These are phyloP conservation scores for Naso thynnoides DNA, from an alignment of 2,797 vertebrate genomes.

Conservation along the genomic window DNA sequence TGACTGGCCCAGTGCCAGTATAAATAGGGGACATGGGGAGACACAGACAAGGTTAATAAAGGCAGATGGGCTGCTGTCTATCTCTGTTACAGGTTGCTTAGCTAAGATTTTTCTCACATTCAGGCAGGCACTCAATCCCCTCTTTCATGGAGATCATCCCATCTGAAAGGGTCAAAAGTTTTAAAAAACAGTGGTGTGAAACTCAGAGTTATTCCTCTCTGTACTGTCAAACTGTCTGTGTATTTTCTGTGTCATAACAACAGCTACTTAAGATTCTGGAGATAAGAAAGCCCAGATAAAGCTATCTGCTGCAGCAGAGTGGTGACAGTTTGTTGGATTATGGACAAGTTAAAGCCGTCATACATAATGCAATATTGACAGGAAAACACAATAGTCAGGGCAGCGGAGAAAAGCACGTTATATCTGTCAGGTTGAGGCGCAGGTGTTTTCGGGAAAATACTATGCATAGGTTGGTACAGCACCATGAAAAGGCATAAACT, in stretches of 20 bases:
- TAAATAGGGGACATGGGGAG: conserved; percentile 54
- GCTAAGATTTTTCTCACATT: conserved; percentile 36
- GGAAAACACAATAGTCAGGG: conserved; percentile 32
- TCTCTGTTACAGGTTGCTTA: conserved; percentile 38
- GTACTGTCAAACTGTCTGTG: conserved; percentile 19
- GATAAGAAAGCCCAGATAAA: conserved; percentile 41
- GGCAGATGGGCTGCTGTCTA: conserved; percentile 61
- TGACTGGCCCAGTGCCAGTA: conserved; percentile 63
- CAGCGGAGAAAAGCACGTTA: neutral
- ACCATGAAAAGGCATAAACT: conserved; percentile 27
- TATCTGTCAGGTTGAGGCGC: conserved; percentile 42
- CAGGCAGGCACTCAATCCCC: conserved; percentile 19
- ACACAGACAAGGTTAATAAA: conserved; percentile 77
- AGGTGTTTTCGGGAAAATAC: conserved; percentile 33
- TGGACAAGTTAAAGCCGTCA: conserved; percentile 51
- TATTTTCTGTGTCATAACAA: conserved; percentile 15
- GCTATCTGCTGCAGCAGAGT: conserved; percentile 22
- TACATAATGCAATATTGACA: conserved; percentile 43
- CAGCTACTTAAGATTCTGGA: conserved; percentile 33
- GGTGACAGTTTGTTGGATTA: conserved; percentile 46
- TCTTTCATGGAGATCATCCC: conserved; percentile 24
- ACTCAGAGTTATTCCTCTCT: neutral
- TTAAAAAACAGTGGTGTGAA: conserved; percentile 23
- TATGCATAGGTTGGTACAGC: conserved; percentile 24
- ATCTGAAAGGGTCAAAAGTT: conserved; percentile 36